These are phyloP conservation scores for Hippocampus kuda DNA, from an alignment of 2,797 vertebrate species.

Conservation along the genomic window DNA sequence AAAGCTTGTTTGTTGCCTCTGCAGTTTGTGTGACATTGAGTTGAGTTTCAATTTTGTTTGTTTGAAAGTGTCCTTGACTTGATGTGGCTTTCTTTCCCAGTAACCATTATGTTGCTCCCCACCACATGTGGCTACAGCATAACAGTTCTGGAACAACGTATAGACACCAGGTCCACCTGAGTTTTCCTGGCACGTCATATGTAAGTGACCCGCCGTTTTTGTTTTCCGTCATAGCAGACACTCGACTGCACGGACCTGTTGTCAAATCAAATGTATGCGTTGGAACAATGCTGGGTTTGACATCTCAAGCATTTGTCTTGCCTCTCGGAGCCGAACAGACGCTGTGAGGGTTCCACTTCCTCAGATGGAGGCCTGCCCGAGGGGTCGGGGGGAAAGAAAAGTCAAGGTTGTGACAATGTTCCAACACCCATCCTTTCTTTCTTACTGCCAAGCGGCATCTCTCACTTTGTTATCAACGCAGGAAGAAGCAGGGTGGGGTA, in stretches of 20 bases:
- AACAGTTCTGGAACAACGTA: too few species aligned
- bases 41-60: too few species aligned
- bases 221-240: background rate
- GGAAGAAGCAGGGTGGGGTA: conserved; percentile 65
- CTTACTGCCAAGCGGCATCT: conserved; percentile 36
- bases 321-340: conserved; percentile 59
- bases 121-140: too few species aligned
- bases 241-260: background rate
- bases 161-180: too few species aligned
- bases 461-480: conserved; percentile 66
- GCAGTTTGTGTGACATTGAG: too few species aligned
- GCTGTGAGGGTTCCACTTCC: conserved; percentile 58
- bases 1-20: too few species aligned
- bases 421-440: conserved; percentile 20
- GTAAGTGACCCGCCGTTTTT: background rate
- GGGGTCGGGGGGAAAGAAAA: conserved; percentile 36
- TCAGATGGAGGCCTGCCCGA: conserved; percentile 54
- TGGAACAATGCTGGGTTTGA: conserved; percentile 31
- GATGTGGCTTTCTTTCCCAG: too few species aligned
- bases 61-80: too few species aligned
- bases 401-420: conserved; percentile 60
- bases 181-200: too few species aligned
- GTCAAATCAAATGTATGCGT: conserved; percentile 3
- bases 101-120: too few species aligned
- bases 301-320: conserved; percentile 47